Percentiles rank a stretch among this genome's conserved stretches.
Conservation (phyloP, 1,140 invertebrate genomes). For the Neodiprion lecontei region DNA sequence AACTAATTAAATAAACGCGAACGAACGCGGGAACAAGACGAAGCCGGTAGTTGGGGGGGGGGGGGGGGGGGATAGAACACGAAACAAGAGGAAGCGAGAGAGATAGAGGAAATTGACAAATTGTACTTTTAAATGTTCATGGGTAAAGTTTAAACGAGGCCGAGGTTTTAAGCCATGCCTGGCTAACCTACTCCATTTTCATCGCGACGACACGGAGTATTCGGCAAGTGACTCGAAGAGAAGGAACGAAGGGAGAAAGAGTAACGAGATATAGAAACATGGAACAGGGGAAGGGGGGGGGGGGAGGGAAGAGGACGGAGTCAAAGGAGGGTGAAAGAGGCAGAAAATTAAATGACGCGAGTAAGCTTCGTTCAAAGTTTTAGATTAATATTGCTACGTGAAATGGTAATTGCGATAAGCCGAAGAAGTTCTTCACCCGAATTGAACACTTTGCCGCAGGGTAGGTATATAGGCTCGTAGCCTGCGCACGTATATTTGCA, state of each 20-base stretch:
- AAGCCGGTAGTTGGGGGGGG: not conserved
- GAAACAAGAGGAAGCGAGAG: no score
- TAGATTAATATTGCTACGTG: constrained; percentile 33
- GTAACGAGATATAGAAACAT: no score
- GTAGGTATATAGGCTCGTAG: not conserved
- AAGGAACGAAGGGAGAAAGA: no score
- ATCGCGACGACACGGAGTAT: no score
- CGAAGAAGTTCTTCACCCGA: not conserved
- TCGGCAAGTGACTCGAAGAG: no score
- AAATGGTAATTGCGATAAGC: constrained; percentile 33
- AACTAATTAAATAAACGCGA: not conserved
- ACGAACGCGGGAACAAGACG: not conserved
- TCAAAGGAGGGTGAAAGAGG: constrained; percentile 5
- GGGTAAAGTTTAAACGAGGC: not conserved
- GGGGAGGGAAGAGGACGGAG: no score
- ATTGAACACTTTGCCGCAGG: not conserved
- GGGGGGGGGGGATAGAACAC: not conserved
- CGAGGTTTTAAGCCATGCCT: not conserved
- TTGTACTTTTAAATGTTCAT: constrained; percentile 16
- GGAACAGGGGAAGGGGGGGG: no score
- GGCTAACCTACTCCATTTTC: no score
- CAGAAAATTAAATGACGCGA: constrained; percentile 31
- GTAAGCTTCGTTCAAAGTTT: constrained; percentile 28
- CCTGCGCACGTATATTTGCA: not conserved
- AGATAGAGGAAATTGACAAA: constrained; percentile 15